Evolutionary conservation across 2,113 vertebrate species (phyloP).

Genomic region (Carettochelys insculpta): DNA sequence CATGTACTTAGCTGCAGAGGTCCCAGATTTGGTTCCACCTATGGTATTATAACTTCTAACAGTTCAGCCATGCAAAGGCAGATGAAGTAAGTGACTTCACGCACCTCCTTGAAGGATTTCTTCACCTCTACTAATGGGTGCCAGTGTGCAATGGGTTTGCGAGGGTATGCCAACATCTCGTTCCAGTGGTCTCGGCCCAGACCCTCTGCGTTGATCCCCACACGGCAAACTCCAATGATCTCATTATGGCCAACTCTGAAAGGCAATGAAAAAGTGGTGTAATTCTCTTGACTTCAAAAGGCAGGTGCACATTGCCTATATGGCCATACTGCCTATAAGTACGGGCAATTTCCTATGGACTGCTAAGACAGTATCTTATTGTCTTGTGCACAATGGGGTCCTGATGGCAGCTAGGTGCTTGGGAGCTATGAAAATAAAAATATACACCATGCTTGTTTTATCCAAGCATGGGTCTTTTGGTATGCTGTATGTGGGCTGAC

Average conservation of each 20-base stretch:
- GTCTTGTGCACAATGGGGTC: not conserved
- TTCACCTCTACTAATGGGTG: conserved; percentile 94
- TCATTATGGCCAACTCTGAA: conserved; percentile 97
- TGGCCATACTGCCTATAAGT: not conserved
- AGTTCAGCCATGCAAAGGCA: not conserved
- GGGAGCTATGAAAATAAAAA: not conserved
- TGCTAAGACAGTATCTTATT: not conserved
- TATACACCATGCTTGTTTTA: not conserved
- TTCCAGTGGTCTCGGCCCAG: conserved; percentile 98
- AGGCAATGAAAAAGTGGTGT: not conserved
- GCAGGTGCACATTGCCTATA: rapidly evolving
- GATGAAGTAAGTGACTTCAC: conserved; percentile 32
- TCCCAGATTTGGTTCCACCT: too few species aligned
- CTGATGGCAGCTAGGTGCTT: not conserved
- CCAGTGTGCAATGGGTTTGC: conserved; percentile 98
- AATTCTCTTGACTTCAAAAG: rapidly evolving
- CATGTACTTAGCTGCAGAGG: too few species aligned
- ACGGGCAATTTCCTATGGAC: not conserved
- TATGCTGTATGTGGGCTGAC: not conserved
- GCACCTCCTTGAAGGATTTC: conserved; percentile 96
- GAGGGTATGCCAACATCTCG: conserved; percentile 96
- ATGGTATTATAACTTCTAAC: too few species aligned
- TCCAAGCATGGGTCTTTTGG: not conserved
- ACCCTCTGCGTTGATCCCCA: conserved; percentile 89
- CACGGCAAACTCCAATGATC: conserved; percentile 93